Evolutionary conservation across 2,113 vertebrate genomes (phyloP), one percentile per base, ranked within the genome.

Genomic region (Spizaetus ornatus): DNA sequence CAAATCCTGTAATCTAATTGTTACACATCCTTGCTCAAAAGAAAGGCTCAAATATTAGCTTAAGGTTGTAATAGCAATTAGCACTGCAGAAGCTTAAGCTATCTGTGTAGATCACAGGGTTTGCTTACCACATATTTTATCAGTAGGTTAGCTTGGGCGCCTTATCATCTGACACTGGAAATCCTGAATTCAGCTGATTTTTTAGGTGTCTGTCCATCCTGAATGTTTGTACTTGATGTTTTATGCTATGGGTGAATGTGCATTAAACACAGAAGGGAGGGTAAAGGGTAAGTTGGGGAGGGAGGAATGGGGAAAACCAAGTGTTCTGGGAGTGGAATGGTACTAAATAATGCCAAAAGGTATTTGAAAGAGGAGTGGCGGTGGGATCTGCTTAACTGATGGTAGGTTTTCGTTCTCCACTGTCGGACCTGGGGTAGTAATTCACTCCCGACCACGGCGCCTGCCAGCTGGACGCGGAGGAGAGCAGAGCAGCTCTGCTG

Each of bases 1-100:
- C 69, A 96, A 96, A 97, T 96, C 96, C 96, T 97, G 93, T 97
- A 96, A 97, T 97, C 97, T 97, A 96, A 98, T 97, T 97, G 95
- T 98, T 97, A 96, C 86, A 97, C 96, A 93, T 93, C 83, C 69
- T 94, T 95, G 89, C 91, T 94, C 92, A 90, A 93, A 96, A 97
- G 94, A 97, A 88, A 82, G 55, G 76, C 94, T 97, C 95, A 95
- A 97, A 98, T 96, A 97, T 96, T 97, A 97, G 96, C 95, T 97
- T 97, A 95, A 83, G 73, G 66, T 96, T 96, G 97, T 96, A 95
- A 92, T 62, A 94, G 87, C 93, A 97, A 97, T 98, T 97, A 97
- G 95, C 86, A 73, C 65, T 93, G 84, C 69, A 94, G 91, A 94
- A 86, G 83, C 93, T 96, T 97, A 97, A 95, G 83, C 58, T 91